Conservation (phyloP, 2,888 invertebrate species). For the Latheticus oryzae region DNA sequence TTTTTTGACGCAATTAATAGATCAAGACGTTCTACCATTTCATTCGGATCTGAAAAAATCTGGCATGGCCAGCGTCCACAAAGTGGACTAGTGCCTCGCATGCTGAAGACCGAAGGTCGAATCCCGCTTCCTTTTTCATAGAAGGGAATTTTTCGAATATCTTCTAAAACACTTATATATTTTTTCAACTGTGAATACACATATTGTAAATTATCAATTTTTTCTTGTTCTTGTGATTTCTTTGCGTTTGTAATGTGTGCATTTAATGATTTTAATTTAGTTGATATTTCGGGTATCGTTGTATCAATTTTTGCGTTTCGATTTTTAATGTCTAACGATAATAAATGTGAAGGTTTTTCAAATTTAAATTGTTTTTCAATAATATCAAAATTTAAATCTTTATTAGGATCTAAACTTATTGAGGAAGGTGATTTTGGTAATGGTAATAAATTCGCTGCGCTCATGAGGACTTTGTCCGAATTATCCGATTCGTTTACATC, state of each 20-base stretch:
- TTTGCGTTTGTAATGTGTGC: too few relatives aligned
- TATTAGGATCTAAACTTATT: conserved; percentile 39
- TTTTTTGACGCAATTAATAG: too few relatives aligned
- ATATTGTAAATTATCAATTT: conserved; percentile 5
- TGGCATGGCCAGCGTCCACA: too few relatives aligned
- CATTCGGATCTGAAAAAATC: too few relatives aligned
- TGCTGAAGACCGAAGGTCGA: too few relatives aligned
- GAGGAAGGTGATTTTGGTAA: conserved; percentile 37
- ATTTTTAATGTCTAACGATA: conserved; percentile 36
- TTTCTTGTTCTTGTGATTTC: neutral
- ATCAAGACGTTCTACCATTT: too few relatives aligned
- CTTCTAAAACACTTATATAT: conserved; percentile 2
- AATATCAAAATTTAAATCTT: too few relatives aligned
- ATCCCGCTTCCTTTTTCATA: conserved; percentile 2
- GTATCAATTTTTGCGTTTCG: conserved; percentile 43
- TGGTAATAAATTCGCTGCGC: conserved; percentile 27
- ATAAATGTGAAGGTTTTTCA: conserved; percentile 23
- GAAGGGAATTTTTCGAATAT: conserved; percentile 5
- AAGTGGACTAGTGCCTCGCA: too few relatives aligned
- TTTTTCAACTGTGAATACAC: conserved; percentile 1
- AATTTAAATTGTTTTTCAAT: too few relatives aligned
- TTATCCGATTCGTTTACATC: neutral
- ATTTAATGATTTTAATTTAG: conserved; percentile 22
- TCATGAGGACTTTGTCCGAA: neutral
- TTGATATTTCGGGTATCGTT: conserved; percentile 37